Evolutionary conservation across 2,888 invertebrate genomes (phyloP).

Genomic region (Trimorus sp.): DNA sequence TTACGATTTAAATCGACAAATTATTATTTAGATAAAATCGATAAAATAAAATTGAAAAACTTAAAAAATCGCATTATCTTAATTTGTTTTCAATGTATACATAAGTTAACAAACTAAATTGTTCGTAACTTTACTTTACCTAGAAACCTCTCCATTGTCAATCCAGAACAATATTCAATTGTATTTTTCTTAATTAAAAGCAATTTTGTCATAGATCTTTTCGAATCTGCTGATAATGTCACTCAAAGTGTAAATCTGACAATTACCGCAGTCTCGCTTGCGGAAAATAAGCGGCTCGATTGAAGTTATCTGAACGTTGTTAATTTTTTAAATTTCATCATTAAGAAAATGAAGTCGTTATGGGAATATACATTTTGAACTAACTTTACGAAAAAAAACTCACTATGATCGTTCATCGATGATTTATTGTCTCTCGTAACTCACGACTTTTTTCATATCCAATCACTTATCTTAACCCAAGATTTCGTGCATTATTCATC

Average conservation of each 20-base stretch:
- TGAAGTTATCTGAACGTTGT: slow-evolving; percentile 7
- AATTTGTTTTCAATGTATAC: neutral
- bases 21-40: too few species aligned
- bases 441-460: too few species aligned
- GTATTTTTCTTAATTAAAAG: slow-evolving; percentile 30
- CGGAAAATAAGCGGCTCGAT: slow-evolving; percentile 23
- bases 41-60: too few species aligned
- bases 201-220: slow-evolving; percentile 22
- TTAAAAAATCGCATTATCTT: too few species aligned
- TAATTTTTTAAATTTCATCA: slow-evolving; percentile 11
- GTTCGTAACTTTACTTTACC: neutral
- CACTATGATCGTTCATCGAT: neutral
- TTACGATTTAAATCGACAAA: too few species aligned
- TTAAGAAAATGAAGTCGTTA: neutral
- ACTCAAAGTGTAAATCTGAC: slow-evolving; percentile 30
- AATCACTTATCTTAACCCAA: too few species aligned
- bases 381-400: too few species aligned
- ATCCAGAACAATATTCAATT: neutral
- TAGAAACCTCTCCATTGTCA: too few species aligned
- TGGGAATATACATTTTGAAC: neutral
- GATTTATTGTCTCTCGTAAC: too few species aligned
- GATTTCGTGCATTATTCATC: too few species aligned
- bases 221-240: slow-evolving; percentile 29
- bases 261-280: slow-evolving; percentile 24
- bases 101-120: neutral